A percentile compares a stretch with the other conserved stretches of the same genome.
Evolutionary conservation across 2,888 invertebrate species (phyloP).

Genomic region (Ametastegia equiseti): DNA sequence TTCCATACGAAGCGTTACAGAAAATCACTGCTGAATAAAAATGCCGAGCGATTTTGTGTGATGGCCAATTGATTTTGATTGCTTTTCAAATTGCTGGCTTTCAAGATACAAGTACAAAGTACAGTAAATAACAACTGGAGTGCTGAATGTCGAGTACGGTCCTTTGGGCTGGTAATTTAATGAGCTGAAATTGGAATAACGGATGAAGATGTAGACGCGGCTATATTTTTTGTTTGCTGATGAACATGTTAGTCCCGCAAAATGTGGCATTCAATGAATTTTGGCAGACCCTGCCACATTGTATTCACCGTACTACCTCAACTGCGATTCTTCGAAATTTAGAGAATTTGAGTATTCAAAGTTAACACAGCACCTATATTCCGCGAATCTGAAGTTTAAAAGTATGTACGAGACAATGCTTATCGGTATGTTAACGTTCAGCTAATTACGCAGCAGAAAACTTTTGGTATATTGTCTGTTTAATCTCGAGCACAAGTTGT

Average conservation of each 20-base stretch:
- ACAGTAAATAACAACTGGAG: slow-evolving; percentile 6
- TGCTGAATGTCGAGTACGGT: background rate
- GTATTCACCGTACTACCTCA: background rate
- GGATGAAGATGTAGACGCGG: background rate
- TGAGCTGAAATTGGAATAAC: slow-evolving; percentile 30
- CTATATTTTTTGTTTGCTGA: background rate
- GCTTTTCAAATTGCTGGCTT: background rate
- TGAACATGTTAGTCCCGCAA: background rate
- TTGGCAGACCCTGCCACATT: background rate
- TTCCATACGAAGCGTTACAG: background rate
- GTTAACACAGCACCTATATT: background rate
- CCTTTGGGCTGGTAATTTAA: slow-evolving; percentile 18
- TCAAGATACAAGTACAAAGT: background rate
- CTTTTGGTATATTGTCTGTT: background rate
- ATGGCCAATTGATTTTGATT: background rate
- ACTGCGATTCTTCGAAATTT: background rate
- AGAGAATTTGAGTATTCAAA: background rate
- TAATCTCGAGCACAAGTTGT: background rate
- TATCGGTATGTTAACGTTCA: background rate
- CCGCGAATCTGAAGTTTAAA: background rate
- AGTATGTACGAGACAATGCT: background rate
- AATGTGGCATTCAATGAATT: background rate
- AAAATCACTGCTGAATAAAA: background rate
- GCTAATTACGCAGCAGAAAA: background rate
- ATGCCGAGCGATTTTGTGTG: background rate